Evolutionary conservation across 2,797 vertebrate genomes (phyloP).

Genomic region (Acanthopagrus latus): DNA sequence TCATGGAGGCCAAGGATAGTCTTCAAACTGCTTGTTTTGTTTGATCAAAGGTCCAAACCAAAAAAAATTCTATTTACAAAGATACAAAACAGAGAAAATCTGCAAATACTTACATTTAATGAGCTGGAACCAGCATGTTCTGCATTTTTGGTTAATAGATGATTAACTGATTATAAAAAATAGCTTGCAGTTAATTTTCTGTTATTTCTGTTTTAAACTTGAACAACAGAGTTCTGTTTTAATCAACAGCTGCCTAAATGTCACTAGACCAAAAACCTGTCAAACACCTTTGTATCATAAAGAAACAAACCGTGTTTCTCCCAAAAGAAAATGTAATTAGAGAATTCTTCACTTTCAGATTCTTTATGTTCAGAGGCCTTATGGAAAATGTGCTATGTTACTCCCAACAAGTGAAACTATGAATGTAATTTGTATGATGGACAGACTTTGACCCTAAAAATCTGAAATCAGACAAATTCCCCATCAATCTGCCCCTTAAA

Average conservation of each 20-base stretch:
- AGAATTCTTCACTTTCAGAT: no score
- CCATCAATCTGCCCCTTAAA: no score
- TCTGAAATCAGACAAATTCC: no score
- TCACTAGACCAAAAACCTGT: neutral
- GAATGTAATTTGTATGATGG: no score
- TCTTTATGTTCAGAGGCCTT: no score
- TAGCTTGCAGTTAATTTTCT: no score
- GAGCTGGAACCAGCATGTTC: neutral
- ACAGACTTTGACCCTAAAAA: no score
- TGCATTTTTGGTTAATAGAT: neutral
- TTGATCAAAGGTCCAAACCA: neutral
- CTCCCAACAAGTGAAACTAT: no score
- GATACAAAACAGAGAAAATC: neutral
- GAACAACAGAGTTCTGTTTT: neutral
- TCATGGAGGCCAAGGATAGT: neutral
- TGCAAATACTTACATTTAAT: neutral
- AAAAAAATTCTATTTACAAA: neutral
- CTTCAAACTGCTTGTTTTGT: neutral
- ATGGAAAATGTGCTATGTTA: no score
- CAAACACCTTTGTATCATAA: neutral
- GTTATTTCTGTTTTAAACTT: no score
- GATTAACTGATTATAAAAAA: neutral
- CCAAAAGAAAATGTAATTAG: no score
- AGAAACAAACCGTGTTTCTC: no score
- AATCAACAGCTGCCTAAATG: neutral